Percentiles rank a stretch among this genome's conserved stretches.
phyloP scores from a whole-genome alignment of 2,797 vertebrate species.

The Phataginus tetradactyla region DNA sequence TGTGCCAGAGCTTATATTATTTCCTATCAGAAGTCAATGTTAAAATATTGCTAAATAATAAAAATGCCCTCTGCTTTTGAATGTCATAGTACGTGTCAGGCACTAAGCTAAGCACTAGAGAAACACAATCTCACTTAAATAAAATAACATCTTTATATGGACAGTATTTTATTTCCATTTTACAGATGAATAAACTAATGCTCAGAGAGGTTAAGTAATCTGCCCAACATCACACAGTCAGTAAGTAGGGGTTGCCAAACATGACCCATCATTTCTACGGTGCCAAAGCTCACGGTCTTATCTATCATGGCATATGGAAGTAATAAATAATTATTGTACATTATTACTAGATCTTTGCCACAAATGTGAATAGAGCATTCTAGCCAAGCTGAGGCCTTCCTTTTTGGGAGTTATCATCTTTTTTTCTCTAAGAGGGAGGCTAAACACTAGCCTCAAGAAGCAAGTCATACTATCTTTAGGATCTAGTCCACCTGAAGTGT shows the following conservation, averaged over 20 bases:
- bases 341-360: conserved; percentile 37
- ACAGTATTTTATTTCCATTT: background rate
- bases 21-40: conserved; percentile 47
- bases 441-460: background rate
- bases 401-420: background rate
- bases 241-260: background rate
- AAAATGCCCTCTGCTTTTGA: background rate
- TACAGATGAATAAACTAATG: conserved; percentile 21
- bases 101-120: background rate
- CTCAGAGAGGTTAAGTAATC: background rate
- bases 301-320: background rate
- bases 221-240: background rate
- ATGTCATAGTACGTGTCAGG: background rate
- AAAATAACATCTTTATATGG: background rate
- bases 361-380: background rate
- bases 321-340: background rate
- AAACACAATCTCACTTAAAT: conserved; percentile 31
- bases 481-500: background rate
- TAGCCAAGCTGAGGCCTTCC: background rate
- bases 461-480: background rate
- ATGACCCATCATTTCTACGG: background rate
- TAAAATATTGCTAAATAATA: conserved; percentile 35
- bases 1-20: conserved; percentile 6
- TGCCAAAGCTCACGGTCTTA: background rate
- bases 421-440: background rate